Percentiles rank a stretch among this genome's conserved stretches.
Conservation (phyloP, 2,113 vertebrate genomes). For the Antechinus stuartii region DNA sequence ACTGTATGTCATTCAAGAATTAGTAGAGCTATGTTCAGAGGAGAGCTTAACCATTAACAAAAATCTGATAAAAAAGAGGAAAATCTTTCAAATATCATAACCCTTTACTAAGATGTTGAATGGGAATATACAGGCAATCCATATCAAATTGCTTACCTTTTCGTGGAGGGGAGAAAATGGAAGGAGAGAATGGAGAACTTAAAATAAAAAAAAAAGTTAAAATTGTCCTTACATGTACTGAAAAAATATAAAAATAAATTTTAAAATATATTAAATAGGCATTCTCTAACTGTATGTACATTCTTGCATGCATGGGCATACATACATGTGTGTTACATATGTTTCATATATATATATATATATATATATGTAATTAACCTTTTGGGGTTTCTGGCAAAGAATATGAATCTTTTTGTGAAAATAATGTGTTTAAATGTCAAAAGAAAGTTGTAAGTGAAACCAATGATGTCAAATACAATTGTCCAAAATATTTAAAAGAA, state of each 20-base stretch:
- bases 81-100: background rate
- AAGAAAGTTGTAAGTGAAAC: background rate
- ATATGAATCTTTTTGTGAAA: background rate
- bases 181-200: background rate
- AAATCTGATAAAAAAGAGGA: background rate
- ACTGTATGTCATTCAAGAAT: background rate
- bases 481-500: background rate
- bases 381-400: background rate
- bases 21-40: background rate
- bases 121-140: background rate
- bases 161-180: background rate
- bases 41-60: background rate
- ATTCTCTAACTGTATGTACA: background rate
- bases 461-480: background rate
- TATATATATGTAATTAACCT: too few species aligned
- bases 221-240: background rate
- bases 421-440: background rate
- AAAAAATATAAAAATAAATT: background rate
- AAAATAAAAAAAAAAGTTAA: background rate
- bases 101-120: background rate
- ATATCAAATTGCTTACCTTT: background rate
- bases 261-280: background rate
- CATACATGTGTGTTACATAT: too few species aligned
- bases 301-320: accelerated
- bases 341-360: too few species aligned